These are phyloP conservation scores for Trachurus trachurus DNA, from an alignment of 2,797 vertebrate genomes.

Conservation along the genomic window DNA sequence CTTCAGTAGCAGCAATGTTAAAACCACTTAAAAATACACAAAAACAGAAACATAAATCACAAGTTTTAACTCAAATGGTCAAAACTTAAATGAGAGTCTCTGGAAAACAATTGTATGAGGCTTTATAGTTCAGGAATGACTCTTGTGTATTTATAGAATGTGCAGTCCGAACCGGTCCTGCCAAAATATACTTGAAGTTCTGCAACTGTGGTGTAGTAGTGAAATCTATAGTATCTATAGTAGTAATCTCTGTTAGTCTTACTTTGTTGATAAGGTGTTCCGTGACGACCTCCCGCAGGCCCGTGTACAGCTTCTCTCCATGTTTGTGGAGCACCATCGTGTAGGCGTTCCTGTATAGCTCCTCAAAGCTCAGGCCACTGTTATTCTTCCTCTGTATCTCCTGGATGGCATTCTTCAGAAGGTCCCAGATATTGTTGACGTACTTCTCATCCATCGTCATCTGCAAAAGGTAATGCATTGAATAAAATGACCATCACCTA, in stretches of 20 bases:
- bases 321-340: conserved; percentile 99
- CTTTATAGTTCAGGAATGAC: neutral
- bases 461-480: conserved; percentile 78
- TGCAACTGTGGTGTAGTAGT: conserved; percentile 1
- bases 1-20: neutral
- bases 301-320: conserved; percentile 98
- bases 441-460: conserved; percentile 99
- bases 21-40: neutral
- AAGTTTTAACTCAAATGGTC: conserved; percentile 12
- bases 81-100: conserved; percentile 4
- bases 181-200: conserved; percentile 20
- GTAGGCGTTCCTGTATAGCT: conserved; percentile 98
- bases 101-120: neutral
- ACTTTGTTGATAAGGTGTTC: conserved; percentile 99
- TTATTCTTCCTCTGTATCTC: conserved; percentile 99
- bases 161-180: neutral
- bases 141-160: neutral
- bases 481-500: neutral
- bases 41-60: neutral
- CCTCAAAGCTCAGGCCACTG: conserved; percentile 98
- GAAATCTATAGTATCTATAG: too few species aligned
- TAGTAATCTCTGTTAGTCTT: conserved; percentile 61
- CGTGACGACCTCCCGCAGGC: conserved; percentile 97
- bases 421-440: conserved; percentile 99
- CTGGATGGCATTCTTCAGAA: conserved; percentile 98